Evolutionary conservation across 2,113 vertebrate species (phyloP).

Genomic region (Piprites chloris): DNA sequence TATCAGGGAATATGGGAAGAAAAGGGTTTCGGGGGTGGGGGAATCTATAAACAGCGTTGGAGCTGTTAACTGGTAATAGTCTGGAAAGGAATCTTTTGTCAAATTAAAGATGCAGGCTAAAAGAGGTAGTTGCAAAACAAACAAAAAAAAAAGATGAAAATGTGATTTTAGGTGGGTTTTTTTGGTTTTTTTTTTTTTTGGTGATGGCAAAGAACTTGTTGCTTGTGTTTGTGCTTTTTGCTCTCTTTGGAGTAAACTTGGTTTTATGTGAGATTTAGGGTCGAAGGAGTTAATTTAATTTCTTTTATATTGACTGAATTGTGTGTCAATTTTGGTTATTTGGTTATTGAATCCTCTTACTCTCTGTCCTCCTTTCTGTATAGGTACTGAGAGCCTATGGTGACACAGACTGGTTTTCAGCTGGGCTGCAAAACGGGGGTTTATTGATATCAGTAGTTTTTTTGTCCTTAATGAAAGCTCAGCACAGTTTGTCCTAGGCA

Average conservation of each 20-base stretch:
- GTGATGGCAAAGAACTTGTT: not conserved
- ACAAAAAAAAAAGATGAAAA: not conserved
- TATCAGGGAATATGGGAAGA: not conserved
- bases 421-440: not conserved
- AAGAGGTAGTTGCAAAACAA: not conserved
- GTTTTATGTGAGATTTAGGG: not conserved
- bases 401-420: not conserved
- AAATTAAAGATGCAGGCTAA: not conserved
- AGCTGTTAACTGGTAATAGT: not conserved
- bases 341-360: not conserved
- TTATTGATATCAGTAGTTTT: constrained; percentile 13
- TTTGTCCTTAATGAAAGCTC: constrained; percentile 8
- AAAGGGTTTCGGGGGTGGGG: not conserved
- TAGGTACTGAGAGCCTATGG: not conserved
- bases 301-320: not conserved
- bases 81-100: not conserved
- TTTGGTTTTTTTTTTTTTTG: not conserved
- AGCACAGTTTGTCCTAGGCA: not conserved
- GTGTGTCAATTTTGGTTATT: not conserved
- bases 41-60: not conserved
- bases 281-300: accelerated
- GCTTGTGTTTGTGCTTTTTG: not conserved
- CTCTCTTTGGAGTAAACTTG: not conserved
- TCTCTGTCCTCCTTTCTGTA: not conserved
- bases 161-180: too few relatives aligned